phyloP scores from a whole-genome alignment of 1,140 invertebrate genomes.

The Formica exsecta region DNA sequence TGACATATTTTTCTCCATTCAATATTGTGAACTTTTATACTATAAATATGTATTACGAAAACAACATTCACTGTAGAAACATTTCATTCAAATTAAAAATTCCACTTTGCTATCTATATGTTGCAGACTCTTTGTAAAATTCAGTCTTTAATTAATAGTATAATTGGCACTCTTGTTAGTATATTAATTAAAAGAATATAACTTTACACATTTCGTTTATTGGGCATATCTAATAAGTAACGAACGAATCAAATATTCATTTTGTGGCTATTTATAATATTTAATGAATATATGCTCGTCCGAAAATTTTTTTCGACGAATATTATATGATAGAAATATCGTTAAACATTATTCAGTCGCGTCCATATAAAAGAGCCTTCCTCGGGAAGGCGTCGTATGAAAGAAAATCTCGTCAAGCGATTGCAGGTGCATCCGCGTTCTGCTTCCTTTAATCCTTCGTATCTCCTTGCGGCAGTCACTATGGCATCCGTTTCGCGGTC shows the following conservation, averaged over 20 bases:
- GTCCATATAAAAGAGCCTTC: slow-evolving; percentile 8
- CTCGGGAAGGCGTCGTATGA: neutral
- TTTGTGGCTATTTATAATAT: neutral
- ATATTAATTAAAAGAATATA: neutral
- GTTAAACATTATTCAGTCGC: slow-evolving; percentile 14
- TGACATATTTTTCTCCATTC: neutral
- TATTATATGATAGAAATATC: neutral
- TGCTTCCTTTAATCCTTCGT: slow-evolving; percentile 49
- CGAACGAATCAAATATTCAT: neutral
- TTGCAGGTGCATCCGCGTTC: slow-evolving; percentile 52
- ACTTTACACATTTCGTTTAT: slow-evolving; percentile 4
- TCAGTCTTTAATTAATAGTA: neutral
- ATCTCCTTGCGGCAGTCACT: slow-evolving; percentile 34
- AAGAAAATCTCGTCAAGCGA: slow-evolving; percentile 25
- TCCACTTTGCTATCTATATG: neutral
- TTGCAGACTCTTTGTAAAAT: no score
- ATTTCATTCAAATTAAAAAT: neutral
- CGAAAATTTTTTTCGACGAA: neutral
- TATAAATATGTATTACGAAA: slow-evolving; percentile 10
- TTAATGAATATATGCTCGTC: neutral
- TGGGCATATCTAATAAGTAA: neutral
- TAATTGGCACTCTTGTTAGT: neutral
- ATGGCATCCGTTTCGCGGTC: slow-evolving; percentile 37
- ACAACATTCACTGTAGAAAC: neutral
- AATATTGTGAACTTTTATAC: neutral